Conservation (phyloP, 92 coral and sea anemone species). For the Umimayanthus kanabou region DNA sequence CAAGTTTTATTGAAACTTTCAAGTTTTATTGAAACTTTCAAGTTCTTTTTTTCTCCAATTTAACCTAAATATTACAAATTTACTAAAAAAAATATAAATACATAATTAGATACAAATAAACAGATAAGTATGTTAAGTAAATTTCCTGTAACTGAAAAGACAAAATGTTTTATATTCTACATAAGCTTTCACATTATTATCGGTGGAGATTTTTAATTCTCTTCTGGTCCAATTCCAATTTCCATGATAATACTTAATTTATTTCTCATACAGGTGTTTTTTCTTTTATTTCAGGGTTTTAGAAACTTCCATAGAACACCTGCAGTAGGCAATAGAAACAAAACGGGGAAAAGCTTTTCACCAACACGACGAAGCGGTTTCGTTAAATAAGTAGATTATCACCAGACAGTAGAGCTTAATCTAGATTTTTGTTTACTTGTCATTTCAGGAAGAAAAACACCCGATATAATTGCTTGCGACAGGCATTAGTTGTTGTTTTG, state of each 20-base stretch:
- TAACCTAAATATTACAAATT: too few species aligned
- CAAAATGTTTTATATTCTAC: background rate
- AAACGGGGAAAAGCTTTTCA: background rate
- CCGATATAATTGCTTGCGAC: background rate
- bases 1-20: too few species aligned
- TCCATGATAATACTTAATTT: background rate
- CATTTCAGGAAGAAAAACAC: background rate
- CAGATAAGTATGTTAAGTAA: background rate
- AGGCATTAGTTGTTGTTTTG: background rate
- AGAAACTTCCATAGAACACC: background rate
- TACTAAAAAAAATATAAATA: too few species aligned
- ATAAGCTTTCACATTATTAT: too few species aligned
- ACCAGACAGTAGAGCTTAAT: background rate
- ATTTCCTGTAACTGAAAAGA: too few species aligned
- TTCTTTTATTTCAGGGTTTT: background rate
- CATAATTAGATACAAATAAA: too few species aligned
- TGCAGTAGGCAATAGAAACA: background rate
- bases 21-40: too few species aligned
- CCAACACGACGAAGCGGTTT: too few species aligned
- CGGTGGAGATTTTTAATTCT: background rate
- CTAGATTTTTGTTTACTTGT: background rate
- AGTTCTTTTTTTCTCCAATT: too few species aligned
- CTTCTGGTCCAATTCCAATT: too few species aligned
- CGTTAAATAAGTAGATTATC: background rate
- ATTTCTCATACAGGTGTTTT: background rate